A percentile compares a stretch with the other conserved stretches of the same genome.
Evolutionary conservation across 2,113 vertebrate species (phyloP).

Genomic region (Hystrix cristata): DNA sequence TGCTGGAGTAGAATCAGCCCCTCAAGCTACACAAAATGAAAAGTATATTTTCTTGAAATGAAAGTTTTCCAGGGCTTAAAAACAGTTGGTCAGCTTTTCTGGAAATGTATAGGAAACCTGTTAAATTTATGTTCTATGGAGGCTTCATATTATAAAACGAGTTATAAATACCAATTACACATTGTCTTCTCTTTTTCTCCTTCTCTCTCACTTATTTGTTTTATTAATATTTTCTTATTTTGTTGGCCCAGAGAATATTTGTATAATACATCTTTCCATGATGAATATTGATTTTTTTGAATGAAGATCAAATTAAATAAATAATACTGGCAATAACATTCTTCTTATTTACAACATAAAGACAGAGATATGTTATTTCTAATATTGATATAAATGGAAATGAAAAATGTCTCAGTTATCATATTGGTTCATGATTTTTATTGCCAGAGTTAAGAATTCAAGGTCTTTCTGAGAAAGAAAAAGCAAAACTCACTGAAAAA

Average conservation of each 20-base stretch:
- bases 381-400: conserved; percentile 68
- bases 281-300: conserved; percentile 78
- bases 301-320: conserved; percentile 73
- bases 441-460: conserved; percentile 54
- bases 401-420: conserved; percentile 54
- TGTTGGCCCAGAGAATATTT: conserved; percentile 64
- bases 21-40: conserved; percentile 66
- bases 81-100: conserved; percentile 78
- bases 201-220: conserved; percentile 75
- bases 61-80: conserved; percentile 55
- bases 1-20: not conserved
- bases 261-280: conserved; percentile 69
- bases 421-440: conserved; percentile 11
- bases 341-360: conserved; percentile 71
- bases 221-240: conserved; percentile 80
- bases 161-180: conserved; percentile 74
- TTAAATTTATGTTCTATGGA: conserved; percentile 78
- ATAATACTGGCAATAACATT: conserved; percentile 62
- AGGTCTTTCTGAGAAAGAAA: not conserved
- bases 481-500: conserved; percentile 30
- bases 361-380: conserved; percentile 60
- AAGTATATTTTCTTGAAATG: conserved; percentile 63
- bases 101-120: conserved; percentile 80
- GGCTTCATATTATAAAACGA: conserved; percentile 77
- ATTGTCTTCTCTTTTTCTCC: conserved; percentile 74